Percentiles rank a stretch among this genome's conserved stretches.
Conservation (phyloP, 2,888 invertebrate species). For the Drosophila stalkeri region DNA sequence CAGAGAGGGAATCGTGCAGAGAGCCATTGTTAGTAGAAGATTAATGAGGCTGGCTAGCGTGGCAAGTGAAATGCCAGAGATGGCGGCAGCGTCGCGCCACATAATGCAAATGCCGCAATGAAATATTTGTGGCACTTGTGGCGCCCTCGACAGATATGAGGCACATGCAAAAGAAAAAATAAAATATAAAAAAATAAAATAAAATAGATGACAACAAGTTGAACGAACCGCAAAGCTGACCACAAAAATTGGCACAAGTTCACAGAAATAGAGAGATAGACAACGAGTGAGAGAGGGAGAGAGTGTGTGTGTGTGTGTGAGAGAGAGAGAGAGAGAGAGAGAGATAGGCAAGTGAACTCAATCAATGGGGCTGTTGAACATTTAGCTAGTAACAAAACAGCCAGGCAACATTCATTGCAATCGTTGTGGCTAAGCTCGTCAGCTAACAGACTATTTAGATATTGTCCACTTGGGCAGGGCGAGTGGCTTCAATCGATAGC, state of each 20-base stretch:
- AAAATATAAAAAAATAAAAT: neutral
- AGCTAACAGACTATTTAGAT: conserved; percentile 17
- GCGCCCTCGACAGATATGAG: conserved; percentile 38
- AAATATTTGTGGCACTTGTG: conserved; percentile 76
- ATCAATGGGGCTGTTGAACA: conserved; percentile 22
- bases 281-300: neutral
- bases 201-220: conserved; percentile 54
- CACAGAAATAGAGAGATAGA: conserved; percentile 15
- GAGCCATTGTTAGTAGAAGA: neutral
- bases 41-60: conserved; percentile 53
- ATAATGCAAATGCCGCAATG: conserved; percentile 75
- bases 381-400: conserved; percentile 7
- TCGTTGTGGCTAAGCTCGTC: conserved; percentile 13
- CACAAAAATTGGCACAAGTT: conserved; percentile 50
- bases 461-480: conserved; percentile 3
- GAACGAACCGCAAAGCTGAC: conserved; percentile 58
- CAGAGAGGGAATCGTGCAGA: neutral
- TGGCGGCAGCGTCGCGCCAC: conserved; percentile 42
- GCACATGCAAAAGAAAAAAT: conserved; percentile 5
- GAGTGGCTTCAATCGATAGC: conserved; percentile 31
- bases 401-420: conserved; percentile 24
- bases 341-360: conserved; percentile 15
- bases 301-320: neutral
- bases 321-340: neutral
- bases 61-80: conserved; percentile 37